Base-by-base conservation (phyloP, 2,888 invertebrate genomes). In the Beris chalybata region DNA sequence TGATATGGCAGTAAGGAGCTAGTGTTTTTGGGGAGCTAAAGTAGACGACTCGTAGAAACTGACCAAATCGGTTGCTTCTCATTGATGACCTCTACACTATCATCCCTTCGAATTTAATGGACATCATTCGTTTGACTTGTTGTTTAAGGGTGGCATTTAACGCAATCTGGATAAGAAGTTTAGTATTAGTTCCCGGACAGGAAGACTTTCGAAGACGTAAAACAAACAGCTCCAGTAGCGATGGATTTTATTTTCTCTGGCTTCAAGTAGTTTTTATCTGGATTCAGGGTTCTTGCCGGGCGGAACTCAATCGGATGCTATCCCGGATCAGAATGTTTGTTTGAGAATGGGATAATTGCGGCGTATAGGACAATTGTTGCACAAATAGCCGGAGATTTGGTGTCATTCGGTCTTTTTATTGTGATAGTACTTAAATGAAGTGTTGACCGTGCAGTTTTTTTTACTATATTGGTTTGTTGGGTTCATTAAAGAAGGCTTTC, bases 151-250 rank as follows among this genome's bases (percentile, higher is more conserved):
- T 29, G 58, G 58, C 38, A 38, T 38, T 61, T 52, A 61, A 61
- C 43, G 38, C 50, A 61, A 61, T 61, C 61, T 43, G 38, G 61
- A 61, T 61, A 61, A 61, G 61, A 29, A 61, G 38, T 61, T 61
- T 50, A 52, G 15, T 22, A 38, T 50, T 15, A 22, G 50, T 15
- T 61, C 32, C 61, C 15, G 50, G 50, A 61, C 32, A 15, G 52
- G 50, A 50, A 22, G 22, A 54, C 47, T 61, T 50, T 15, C 9
- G 47, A 61, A 38, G 43, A 50, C 61, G 52, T 61, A 61, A 61
- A 52, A 50, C 50, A 61, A 61, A 61, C 47, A 61, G 13, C 38
- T 30, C 5, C 9, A 7, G 52, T 0, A 59, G 4, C 48, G 32
- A n/a, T 9, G 48, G 29, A 29, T 48, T 59, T 48, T 59, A 61